Evolutionary conservation across 2,888 invertebrate genomes (phyloP), one percentile per base, ranked within the genome.

Genomic region (Antheraea yamamai): DNA sequence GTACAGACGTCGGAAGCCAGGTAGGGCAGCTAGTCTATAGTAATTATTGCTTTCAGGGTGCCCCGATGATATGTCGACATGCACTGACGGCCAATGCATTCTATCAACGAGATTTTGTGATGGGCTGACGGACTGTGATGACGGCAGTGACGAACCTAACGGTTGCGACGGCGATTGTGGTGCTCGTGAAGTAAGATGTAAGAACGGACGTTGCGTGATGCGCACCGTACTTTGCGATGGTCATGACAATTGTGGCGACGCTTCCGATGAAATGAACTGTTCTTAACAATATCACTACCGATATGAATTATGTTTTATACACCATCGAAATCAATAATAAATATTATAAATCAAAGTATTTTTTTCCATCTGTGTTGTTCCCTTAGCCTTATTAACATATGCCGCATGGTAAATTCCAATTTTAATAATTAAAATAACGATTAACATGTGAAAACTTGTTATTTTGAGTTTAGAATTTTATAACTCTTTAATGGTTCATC

Each of bases 91-190:
- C 23, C 92, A 94, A 78, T 97, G 97, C 89, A 96, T 97, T 80
- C 84, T 92, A 35, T 95, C 95, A 76, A 93, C 95, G 72, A 93
- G 96, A 75, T 97, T 97, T 89, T 97, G 97, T 87, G 97, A 97
- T 83, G 96, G 97, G 1, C 90, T 95, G 74, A 89, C 94, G 2
- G 97, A 97, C 86, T 97, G 97, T 83, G 85, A 84, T 0, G 97
- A 97, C 81, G 93, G 95, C 75, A 96, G 96, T 64, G 97, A 97
- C 84, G 97, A 97, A 88, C 97, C 97, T 0, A 88, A 83, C 35
- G 95, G 95, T 47, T 95, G 95, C 79, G 91, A 91, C 78, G 88
- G 92, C 85, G 95, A 92, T 35, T 96, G 96, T 84, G 94, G 95
- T 12, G 90, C 91, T 72, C 91, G 95, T 79, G 95, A 95, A 80